phyloP scores from a whole-genome alignment of 1,140 invertebrate genomes.

The Zophobas atratus region DNA sequence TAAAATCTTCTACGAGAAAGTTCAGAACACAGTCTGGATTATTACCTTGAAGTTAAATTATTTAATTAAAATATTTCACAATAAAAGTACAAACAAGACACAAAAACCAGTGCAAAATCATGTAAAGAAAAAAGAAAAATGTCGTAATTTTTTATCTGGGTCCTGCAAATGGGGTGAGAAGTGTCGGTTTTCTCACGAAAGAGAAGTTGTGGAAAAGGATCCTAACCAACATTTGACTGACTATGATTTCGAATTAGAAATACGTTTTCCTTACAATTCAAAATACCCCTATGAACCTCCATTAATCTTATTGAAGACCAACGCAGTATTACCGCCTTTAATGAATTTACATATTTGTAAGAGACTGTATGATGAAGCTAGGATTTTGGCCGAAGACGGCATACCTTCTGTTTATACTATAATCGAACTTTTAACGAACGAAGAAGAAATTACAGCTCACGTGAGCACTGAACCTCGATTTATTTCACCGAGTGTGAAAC shows the following conservation, averaged over 20 bases:
- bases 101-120: constrained; percentile 60
- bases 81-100: constrained; percentile 66
- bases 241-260: constrained; percentile 77
- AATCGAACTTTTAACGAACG: constrained; percentile 79
- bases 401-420: constrained; percentile 79
- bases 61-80: constrained; percentile 74
- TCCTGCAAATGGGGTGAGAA: constrained; percentile 80
- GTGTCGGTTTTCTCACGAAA: constrained; percentile 81
- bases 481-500: constrained; percentile 66
- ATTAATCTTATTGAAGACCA: constrained; percentile 77
- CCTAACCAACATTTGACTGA: constrained; percentile 61
- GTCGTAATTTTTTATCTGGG: constrained; percentile 78
- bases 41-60: constrained; percentile 79
- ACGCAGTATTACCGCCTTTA: constrained; percentile 72
- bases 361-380: constrained; percentile 77
- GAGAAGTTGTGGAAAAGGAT: constrained; percentile 67
- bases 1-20: constrained; percentile 76
- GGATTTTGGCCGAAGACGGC: constrained; percentile 74
- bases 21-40: constrained; percentile 77
- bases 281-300: constrained; percentile 82
- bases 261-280: constrained; percentile 79
- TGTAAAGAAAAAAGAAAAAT: constrained; percentile 75
- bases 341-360: constrained; percentile 76
- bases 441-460: constrained; percentile 76
- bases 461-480: constrained; percentile 74